A percentile compares a stretch with the other conserved stretches of the same genome.
These are phyloP conservation scores for Ibidorhyncha struthersii DNA, from an alignment of 2,113 vertebrate genomes.

Conservation along the genomic window DNA sequence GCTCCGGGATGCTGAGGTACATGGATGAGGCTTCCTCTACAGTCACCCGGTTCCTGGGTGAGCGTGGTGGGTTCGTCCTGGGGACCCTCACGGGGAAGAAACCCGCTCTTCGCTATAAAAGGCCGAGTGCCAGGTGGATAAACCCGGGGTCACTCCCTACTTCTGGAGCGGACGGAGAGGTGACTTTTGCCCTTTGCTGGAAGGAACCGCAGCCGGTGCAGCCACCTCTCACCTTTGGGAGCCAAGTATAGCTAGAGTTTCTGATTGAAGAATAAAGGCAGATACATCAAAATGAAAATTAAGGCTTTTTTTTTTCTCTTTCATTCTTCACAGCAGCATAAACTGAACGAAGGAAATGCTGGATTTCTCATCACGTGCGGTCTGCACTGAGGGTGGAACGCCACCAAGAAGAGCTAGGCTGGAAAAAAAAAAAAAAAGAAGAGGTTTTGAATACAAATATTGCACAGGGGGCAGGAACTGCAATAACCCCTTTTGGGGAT, in stretches of 20 bases:
- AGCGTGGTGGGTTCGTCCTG: rapidly evolving
- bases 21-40: not conserved
- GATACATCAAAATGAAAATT: not conserved
- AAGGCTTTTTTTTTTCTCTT: not conserved
- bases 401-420: not conserved
- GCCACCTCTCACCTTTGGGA: not conserved
- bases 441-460: not conserved
- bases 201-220: not conserved
- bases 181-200: not conserved
- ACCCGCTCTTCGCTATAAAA: rapidly evolving
- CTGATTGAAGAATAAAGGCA: not conserved
- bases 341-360: not conserved
- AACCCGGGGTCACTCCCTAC: rapidly evolving
- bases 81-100: rapidly evolving
- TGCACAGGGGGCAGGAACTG: rapidly evolving
- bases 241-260: not conserved
- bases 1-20: not conserved
- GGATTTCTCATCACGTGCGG: rapidly evolving
- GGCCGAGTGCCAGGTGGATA: too few species aligned
- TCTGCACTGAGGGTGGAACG: rapidly evolving
- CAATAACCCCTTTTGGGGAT: too few species aligned
- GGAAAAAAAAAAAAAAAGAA: too few species aligned
- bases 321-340: not conserved
- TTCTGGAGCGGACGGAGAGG: not conserved
- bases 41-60: rapidly evolving